These are phyloP conservation scores for Cossypha heuglini DNA, from an alignment of 2,797 vertebrate species.

Conservation along the genomic window DNA sequence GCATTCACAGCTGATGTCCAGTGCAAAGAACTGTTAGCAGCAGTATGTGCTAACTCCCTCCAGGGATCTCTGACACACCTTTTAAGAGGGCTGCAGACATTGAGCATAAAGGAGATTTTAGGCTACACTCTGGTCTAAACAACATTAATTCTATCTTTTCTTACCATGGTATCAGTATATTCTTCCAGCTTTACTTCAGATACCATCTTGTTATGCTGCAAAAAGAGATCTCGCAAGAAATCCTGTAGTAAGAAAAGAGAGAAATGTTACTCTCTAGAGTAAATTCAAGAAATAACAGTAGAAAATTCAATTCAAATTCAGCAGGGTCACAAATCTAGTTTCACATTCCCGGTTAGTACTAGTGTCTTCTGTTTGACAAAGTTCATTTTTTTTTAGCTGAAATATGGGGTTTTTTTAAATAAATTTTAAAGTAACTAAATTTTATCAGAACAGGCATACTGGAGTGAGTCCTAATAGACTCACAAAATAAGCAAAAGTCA, in stretches of 20 bases:
- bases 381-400: not conserved
- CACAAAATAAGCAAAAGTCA: not conserved
- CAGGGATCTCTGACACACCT: not conserved
- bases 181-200: slow-evolving; percentile 86
- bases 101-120: not conserved
- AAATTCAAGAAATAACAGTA: not conserved
- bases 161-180: slow-evolving; percentile 92
- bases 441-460: not conserved
- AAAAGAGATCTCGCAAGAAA: slow-evolving; percentile 90
- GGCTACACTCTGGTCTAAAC: not conserved
- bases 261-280: not conserved
- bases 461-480: not conserved
- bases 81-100: not conserved
- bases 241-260: slow-evolving; percentile 70
- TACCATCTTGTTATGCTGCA: slow-evolving; percentile 81
- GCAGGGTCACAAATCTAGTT: not conserved
- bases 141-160: not conserved
- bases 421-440: not conserved
- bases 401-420: not conserved
- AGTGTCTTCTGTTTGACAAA: not conserved
- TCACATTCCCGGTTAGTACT: not conserved
- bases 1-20: not conserved
- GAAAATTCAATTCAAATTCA: not conserved
- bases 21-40: not conserved
- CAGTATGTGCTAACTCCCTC: not conserved